phyloP scores from a whole-genome alignment of 2,888 invertebrate species.

The Euspilapteryx auroguttella region DNA sequence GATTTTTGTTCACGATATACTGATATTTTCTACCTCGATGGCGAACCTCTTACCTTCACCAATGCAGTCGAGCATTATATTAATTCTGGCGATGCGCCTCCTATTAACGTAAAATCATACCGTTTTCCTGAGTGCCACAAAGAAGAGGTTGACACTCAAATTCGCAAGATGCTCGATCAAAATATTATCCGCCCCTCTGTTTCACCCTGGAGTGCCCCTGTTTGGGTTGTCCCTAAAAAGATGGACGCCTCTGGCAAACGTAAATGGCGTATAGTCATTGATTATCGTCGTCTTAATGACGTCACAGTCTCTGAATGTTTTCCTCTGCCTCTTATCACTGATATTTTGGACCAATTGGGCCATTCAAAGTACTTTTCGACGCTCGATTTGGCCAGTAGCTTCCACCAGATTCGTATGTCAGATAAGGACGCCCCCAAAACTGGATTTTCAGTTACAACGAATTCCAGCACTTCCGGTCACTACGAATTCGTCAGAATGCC shows the following conservation, averaged over 20 bases:
- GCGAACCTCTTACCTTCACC: background rate
- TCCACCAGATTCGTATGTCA: slow-evolving; percentile 1
- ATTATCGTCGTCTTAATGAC: slow-evolving; percentile 8
- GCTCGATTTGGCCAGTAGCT: background rate
- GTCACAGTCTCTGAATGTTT: slow-evolving; percentile 7
- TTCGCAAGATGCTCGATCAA: slow-evolving; percentile 5
- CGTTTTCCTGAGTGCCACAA: slow-evolving; percentile 10
- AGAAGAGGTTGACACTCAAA: slow-evolving; percentile 9
- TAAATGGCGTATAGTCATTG: slow-evolving; percentile 8
- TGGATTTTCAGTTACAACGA: background rate
- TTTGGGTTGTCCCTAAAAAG: slow-evolving; percentile 10
- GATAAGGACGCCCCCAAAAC: background rate
- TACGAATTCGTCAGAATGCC: slow-evolving; percentile 2
- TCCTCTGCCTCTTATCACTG: slow-evolving; percentile 5
- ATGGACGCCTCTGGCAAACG: slow-evolving; percentile 8
- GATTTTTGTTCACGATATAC: background rate
- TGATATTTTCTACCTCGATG: background rate
- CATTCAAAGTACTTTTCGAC: slow-evolving; percentile 1
- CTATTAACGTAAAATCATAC: slow-evolving; percentile 10
- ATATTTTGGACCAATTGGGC: slow-evolving; percentile 7
- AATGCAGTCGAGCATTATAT: background rate
- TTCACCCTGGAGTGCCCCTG: slow-evolving; percentile 9
- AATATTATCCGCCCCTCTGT: slow-evolving; percentile 8
- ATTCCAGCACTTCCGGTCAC: background rate
- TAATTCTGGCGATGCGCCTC: slow-evolving; percentile 5